Evolutionary conservation across 2,113 vertebrate species (phyloP).

Genomic region (Pimephales promelas): DNA sequence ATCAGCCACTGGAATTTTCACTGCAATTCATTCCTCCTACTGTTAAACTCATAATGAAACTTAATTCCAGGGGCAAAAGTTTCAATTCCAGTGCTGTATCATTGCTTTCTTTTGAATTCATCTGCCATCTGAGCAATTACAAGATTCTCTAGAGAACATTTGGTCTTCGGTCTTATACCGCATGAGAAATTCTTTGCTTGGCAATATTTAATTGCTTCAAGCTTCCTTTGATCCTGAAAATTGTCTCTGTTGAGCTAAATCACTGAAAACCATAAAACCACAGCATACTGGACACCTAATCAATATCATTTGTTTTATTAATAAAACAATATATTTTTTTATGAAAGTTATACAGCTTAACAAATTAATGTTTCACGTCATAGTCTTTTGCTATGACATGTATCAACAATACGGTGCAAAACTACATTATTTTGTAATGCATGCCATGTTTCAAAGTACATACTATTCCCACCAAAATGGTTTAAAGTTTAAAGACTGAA

Average conservation of each 20-base stretch:
- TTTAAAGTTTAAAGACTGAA: too few relatives aligned
- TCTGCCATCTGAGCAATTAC: background rate
- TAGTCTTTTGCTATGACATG: background rate
- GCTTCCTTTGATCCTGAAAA: background rate
- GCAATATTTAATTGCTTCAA: constrained; percentile 4
- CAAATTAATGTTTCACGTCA: background rate
- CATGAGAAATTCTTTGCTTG: constrained; percentile 13
- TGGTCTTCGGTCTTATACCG: background rate
- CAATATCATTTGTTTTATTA: constrained; percentile 38
- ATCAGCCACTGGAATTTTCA: background rate
- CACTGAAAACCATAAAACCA: constrained; percentile 8
- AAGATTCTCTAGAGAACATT: background rate
- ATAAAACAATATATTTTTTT: background rate
- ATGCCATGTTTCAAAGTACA: too few relatives aligned
- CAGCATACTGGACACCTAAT: constrained; percentile 12
- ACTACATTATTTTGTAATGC: too few relatives aligned
- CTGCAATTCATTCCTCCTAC: background rate
- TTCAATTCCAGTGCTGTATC: background rate
- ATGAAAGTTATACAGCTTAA: background rate
- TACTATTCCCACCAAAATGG: too few relatives aligned
- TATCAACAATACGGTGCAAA: background rate
- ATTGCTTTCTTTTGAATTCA: background rate
- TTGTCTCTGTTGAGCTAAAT: background rate
- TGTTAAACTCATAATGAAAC: background rate
- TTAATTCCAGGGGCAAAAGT: background rate